phyloP scores from a whole-genome alignment of 2,797 vertebrate species.

The Schizopygopsis malacanthus region DNA sequence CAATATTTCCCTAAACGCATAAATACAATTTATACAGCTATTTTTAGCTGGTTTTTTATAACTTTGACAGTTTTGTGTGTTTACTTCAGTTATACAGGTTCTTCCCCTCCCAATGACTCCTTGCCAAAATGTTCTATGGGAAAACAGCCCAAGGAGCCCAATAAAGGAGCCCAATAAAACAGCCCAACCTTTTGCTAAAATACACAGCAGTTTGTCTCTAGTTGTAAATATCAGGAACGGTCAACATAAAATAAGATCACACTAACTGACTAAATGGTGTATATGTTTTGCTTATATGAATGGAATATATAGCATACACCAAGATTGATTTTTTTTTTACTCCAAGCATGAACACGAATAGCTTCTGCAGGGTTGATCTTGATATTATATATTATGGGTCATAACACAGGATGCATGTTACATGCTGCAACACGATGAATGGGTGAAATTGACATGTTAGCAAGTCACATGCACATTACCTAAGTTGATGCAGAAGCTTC shows the following conservation, averaged over 20 bases:
- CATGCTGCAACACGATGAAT: conserved; percentile 47
- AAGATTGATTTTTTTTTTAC: not conserved
- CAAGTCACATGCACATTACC: conserved; percentile 76
- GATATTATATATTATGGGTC: not conserved
- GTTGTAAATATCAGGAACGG: not conserved
- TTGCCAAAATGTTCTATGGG: conserved; percentile 12
- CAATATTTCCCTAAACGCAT: not conserved
- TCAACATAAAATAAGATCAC: not conserved
- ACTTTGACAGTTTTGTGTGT: not conserved
- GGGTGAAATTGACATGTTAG: conserved; percentile 41
- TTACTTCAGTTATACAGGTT: not conserved
- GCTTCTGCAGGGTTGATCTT: conserved; percentile 3
- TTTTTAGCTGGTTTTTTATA: not conserved
- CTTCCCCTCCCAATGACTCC: not conserved
- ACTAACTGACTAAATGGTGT: not conserved
- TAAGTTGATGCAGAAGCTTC: conserved; percentile 84
- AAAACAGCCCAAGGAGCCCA: not conserved
- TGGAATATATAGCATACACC: not conserved
- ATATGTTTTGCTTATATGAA: not conserved
- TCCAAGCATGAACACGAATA: not conserved
- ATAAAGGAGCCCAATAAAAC: not conserved
- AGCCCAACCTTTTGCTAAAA: not conserved
- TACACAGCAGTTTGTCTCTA: not conserved
- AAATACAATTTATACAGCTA: not conserved
- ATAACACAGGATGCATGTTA: conserved; percentile 36